phyloP scores from a whole-genome alignment of 2,113 vertebrate species.

The Saguinus midas region DNA sequence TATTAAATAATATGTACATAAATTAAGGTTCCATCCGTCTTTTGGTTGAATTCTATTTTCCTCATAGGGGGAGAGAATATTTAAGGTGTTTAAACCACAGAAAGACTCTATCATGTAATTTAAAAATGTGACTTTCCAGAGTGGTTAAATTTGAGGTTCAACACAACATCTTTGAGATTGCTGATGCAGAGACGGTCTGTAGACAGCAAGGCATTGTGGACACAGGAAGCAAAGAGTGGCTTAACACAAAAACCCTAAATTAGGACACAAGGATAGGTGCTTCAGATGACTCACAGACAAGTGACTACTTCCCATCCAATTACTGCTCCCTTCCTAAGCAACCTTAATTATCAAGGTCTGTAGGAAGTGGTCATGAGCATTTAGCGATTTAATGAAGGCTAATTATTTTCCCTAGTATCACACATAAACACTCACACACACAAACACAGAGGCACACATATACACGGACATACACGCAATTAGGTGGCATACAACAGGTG shows the following conservation, averaged over 20 bases:
- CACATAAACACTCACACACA: not conserved
- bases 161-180: not conserved
- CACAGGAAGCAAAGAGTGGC: not conserved
- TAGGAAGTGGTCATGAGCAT: not conserved
- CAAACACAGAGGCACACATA: no score
- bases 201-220: fast-evolving
- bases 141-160: not conserved
- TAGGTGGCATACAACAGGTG: not conserved
- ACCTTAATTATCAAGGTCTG: not conserved
- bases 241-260: not conserved
- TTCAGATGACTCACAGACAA: not conserved
- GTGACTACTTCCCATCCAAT: no score
- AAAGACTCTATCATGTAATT: not conserved
- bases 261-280: not conserved
- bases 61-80: not conserved
- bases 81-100: not conserved
- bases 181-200: not conserved
- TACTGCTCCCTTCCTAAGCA: not conserved
- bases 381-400: not conserved
- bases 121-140: not conserved
- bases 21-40: not conserved
- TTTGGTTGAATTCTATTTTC: not conserved
- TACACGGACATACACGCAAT: not conserved
- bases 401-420: not conserved
- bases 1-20: not conserved